Percentiles rank a stretch among this genome's conserved stretches.
Conservation (phyloP, 2,888 invertebrate species). For the Caenorhabditis sp. region DNA sequence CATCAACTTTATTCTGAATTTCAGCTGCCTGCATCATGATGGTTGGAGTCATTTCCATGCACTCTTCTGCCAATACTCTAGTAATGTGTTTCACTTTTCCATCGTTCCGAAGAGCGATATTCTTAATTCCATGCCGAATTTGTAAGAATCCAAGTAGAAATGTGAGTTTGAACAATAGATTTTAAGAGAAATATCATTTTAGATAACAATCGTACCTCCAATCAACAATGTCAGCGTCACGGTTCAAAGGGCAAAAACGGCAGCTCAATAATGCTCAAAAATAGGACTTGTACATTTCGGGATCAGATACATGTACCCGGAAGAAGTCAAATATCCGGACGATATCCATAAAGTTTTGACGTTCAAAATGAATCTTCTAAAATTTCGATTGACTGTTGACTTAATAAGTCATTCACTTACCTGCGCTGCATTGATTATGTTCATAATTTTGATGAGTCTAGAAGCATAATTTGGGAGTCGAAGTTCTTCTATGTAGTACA, state of each 20-base stretch:
- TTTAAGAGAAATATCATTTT: constrained; percentile 5
- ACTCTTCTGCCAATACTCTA: constrained; percentile 38
- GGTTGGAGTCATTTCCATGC: constrained; percentile 35
- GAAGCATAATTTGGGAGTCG: constrained; percentile 68
- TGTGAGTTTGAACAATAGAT: constrained; percentile 14
- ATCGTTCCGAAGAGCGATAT: constrained; percentile 23
- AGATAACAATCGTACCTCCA: constrained; percentile 34
- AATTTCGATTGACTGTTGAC: not conserved
- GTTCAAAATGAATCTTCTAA: constrained; percentile 63
- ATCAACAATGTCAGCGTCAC: constrained; percentile 44
- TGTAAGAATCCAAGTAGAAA: constrained; percentile 22
- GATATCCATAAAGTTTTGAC: constrained; percentile 61
- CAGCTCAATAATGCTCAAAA: constrained; percentile 31
- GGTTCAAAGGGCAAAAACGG: constrained; percentile 6
- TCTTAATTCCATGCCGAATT: not conserved
- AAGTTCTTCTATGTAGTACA: constrained; percentile 62
- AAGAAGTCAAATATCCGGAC: constrained; percentile 60
- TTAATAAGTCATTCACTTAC: constrained; percentile 18
- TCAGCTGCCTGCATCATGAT: constrained; percentile 35
- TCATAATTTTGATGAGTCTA: constrained; percentile 72
- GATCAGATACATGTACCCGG: constrained; percentile 58
- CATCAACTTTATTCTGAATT: not conserved
- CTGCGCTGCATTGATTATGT: constrained; percentile 70
- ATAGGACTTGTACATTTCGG: constrained; percentile 61
- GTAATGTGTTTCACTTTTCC: constrained; percentile 50